phyloP scores from a whole-genome alignment of 2,888 invertebrate genomes.

The Hemaris fuciformis region DNA sequence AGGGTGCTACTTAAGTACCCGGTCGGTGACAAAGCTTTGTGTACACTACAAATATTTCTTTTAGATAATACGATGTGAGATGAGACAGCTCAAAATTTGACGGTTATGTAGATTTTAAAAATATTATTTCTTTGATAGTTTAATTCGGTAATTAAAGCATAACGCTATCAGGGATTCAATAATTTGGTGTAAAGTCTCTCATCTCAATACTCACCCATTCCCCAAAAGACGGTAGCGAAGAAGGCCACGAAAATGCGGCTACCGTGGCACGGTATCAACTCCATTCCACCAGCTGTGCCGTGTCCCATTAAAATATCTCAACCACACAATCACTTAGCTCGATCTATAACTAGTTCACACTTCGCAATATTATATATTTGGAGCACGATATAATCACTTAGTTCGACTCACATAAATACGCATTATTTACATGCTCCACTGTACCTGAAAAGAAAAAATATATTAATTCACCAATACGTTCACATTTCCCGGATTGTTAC shows the following conservation, averaged over 20 bases:
- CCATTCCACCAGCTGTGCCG: constrained; percentile 53
- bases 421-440: constrained; percentile 48
- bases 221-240: constrained; percentile 72
- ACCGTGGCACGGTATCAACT: constrained; percentile 59
- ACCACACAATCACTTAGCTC: background rate
- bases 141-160: too few relatives aligned
- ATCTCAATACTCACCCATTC: constrained; percentile 68
- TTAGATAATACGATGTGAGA: too few relatives aligned
- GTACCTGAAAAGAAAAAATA: constrained; percentile 45
- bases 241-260: constrained; percentile 75
- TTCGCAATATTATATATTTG: background rate
- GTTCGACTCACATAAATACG: constrained; percentile 57
- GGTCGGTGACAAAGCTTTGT: too few relatives aligned
- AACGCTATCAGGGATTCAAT: too few relatives aligned
- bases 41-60: too few relatives aligned
- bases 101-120: too few relatives aligned
- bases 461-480: background rate
- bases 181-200: background rate
- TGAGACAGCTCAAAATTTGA: too few relatives aligned
- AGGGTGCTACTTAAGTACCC: too few relatives aligned
- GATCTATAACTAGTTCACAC: background rate
- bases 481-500: background rate
- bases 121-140: too few relatives aligned
- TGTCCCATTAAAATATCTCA: background rate
- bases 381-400: constrained; percentile 26